These are phyloP conservation scores for Noctua pronuba DNA, from an alignment of 2,888 invertebrate genomes.

Conservation along the genomic window DNA sequence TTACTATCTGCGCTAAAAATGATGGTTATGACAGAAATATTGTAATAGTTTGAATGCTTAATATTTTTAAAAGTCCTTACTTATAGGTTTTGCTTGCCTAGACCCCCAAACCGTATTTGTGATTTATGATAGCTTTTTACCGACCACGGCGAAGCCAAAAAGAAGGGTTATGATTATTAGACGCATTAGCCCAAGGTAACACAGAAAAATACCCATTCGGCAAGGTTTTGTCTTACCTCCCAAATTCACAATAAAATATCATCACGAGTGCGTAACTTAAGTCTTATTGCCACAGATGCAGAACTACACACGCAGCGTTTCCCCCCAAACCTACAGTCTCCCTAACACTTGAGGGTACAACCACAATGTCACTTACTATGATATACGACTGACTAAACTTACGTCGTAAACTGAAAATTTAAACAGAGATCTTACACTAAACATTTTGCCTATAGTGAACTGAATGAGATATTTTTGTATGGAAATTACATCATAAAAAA, in stretches of 20 bases:
- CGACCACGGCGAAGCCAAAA: no score
- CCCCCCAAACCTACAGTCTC: conserved; percentile 15
- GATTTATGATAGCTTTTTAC: no score
- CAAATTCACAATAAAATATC: neutral
- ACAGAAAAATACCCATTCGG: neutral
- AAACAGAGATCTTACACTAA: conserved; percentile 30
- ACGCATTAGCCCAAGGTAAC: neutral
- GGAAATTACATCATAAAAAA: conserved; percentile 4
- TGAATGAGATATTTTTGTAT: neutral
- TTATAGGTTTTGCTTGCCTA: no score
- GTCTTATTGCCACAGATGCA: neutral
- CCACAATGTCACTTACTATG: conserved; percentile 44
- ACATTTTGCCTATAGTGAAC: conserved; percentile 17
- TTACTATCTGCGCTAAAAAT: no score
- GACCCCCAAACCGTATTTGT: no score
- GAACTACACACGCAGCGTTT: neutral
- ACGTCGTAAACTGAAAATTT: conserved; percentile 61
- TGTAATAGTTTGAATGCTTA: no score
- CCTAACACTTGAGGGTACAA: conserved; percentile 29
- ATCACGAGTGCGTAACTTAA: neutral
- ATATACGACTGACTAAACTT: conserved; percentile 46
- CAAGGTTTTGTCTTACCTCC: neutral
- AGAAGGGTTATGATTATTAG: no score
- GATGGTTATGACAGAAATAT: no score
- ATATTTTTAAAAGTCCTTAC: no score